These are phyloP conservation scores for Ligdia adustata DNA, from an alignment of 2,888 invertebrate genomes.

Conservation along the genomic window DNA sequence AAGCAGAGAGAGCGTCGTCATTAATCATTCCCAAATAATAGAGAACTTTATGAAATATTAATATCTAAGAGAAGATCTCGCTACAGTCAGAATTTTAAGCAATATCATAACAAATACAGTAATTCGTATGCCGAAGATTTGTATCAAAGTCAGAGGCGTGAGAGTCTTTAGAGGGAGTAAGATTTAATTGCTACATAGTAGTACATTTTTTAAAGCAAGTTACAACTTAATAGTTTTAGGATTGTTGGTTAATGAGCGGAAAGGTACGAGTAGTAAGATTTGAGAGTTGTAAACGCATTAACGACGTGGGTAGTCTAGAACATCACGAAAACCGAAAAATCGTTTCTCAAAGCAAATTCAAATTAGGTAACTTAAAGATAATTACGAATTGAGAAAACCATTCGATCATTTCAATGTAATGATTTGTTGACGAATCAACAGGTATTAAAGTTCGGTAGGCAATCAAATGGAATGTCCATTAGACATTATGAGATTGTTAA, in stretches of 20 bases:
- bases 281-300: constrained; percentile 61
- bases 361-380: constrained; percentile 26
- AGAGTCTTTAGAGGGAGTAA: constrained; percentile 65
- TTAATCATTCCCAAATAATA: constrained; percentile 63
- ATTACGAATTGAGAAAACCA: constrained; percentile 38
- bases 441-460: constrained; percentile 36
- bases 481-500: constrained; percentile 47
- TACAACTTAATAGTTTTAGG: constrained; percentile 74
- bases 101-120: constrained; percentile 57
- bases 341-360: constrained; percentile 27
- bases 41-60: constrained; percentile 53
- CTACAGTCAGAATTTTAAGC: constrained; percentile 55
- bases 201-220: constrained; percentile 69
- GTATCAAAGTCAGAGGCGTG: constrained; percentile 64
- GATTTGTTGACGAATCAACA: constrained; percentile 37
- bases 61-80: constrained; percentile 35
- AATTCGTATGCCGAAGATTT: constrained; percentile 63
- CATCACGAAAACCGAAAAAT: constrained; percentile 23
- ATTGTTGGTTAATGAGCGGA: constrained; percentile 79
- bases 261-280: constrained; percentile 51
- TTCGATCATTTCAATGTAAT: constrained; percentile 45
- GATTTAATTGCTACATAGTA: constrained; percentile 74
- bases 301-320: constrained; percentile 66
- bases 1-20: constrained; percentile 36
- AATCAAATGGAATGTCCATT: constrained; percentile 41